Evolutionary conservation across 2,888 invertebrate species (phyloP).

Genomic region (Drosophila mulleri): DNA sequence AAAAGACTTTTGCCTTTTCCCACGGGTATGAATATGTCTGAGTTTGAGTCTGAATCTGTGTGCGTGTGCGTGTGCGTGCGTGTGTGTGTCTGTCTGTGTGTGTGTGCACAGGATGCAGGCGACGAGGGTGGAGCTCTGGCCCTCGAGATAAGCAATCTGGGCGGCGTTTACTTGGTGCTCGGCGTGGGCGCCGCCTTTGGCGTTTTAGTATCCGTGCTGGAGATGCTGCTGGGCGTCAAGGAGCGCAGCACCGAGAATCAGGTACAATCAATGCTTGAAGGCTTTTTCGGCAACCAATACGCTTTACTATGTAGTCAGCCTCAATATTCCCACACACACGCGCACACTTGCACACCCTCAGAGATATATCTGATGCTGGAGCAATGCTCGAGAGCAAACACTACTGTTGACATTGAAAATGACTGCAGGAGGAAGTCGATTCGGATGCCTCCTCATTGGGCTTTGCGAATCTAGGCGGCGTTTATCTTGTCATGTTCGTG

Average conservation of each 20-base stretch:
- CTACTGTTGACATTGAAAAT: conserved; percentile 32
- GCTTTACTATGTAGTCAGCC: conserved; percentile 55
- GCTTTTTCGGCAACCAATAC: conserved; percentile 18
- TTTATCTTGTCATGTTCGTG: conserved; percentile 87
- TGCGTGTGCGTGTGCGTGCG: not conserved
- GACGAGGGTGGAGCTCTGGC: conserved; percentile 84
- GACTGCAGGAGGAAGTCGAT: conserved; percentile 65
- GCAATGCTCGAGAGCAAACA: conserved; percentile 4
- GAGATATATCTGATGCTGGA: not conserved
- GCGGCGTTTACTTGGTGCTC: conserved; percentile 88
- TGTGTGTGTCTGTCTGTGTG: conserved; percentile 43
- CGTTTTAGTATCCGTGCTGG: conserved; percentile 82
- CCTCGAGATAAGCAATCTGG: conserved; percentile 88
- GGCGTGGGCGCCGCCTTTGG: conserved; percentile 85
- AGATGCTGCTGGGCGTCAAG: conserved; percentile 83
- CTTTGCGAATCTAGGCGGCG: conserved; percentile 89
- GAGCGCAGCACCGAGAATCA: conserved; percentile 82
- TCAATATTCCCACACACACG: conserved; percentile 27
- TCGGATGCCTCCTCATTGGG: conserved; percentile 86
- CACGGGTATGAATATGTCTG: conserved; percentile 27
- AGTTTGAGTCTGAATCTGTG: no score
- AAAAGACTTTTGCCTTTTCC: conserved; percentile 19
- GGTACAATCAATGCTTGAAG: conserved; percentile 64
- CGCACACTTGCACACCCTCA: conserved; percentile 16
- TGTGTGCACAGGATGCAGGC: conserved; percentile 75